These are phyloP conservation scores for Channa striata DNA, from an alignment of 2,797 vertebrate species.

Conservation along the genomic window DNA sequence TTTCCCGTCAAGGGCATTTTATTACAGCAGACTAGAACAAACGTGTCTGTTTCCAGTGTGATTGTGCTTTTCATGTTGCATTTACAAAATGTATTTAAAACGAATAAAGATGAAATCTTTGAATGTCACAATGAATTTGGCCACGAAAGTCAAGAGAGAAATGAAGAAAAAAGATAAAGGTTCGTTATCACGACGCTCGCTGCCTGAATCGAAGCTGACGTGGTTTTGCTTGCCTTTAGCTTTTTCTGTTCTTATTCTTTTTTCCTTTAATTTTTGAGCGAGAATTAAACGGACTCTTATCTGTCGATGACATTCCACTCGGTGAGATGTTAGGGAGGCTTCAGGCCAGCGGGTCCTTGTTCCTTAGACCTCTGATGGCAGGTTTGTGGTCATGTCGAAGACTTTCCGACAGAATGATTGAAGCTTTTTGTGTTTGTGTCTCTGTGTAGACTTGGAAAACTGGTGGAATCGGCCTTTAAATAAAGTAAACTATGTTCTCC, in stretches of 20 bases:
- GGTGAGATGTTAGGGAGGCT: constrained; percentile 55
- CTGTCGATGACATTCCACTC: constrained; percentile 35
- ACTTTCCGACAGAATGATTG: constrained; percentile 68
- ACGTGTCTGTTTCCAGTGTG: constrained; percentile 80
- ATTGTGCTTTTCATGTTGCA: constrained; percentile 83
- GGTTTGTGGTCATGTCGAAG: not conserved
- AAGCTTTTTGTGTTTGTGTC: constrained; percentile 86
- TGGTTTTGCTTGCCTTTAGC: constrained; percentile 19
- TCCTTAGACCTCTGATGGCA: too few relatives aligned
- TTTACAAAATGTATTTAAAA: constrained; percentile 78
- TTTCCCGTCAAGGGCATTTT: constrained; percentile 74
- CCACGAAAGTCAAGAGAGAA: constrained; percentile 20
- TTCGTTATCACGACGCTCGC: constrained; percentile 32
- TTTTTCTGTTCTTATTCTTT: not conserved
- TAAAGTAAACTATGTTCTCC: constrained; percentile 92
- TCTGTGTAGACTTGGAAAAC: constrained; percentile 84
- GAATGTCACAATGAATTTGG: constrained; percentile 59
- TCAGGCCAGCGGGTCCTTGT: constrained; percentile 2
- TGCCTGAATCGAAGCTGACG: constrained; percentile 29
- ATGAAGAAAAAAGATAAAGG: not conserved
- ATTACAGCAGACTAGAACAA: constrained; percentile 72
- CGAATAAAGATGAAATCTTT: constrained; percentile 56
- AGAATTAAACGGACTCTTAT: constrained; percentile 7
- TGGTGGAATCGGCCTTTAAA: constrained; percentile 94
- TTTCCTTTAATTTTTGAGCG: not conserved